Percentiles rank a stretch among this genome's conserved stretches.
Evolutionary conservation across 2,113 vertebrate species (phyloP).

Genomic region (Chionis minor): DNA sequence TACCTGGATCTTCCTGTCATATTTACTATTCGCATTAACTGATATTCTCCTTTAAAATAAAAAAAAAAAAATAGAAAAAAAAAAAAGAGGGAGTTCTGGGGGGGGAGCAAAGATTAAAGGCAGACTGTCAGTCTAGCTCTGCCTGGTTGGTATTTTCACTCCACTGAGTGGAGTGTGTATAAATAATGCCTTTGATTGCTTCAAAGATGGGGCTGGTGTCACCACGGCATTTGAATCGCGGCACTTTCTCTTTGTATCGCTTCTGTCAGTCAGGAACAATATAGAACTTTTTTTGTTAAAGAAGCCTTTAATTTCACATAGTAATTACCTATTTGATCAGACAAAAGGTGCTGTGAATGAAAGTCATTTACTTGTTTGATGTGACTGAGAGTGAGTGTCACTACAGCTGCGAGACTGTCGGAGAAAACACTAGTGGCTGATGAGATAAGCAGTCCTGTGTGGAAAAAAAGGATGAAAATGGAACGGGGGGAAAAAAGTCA

Average conservation of each 20-base stretch:
- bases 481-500: background rate
- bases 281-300: slow-evolving; percentile 67
- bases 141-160: slow-evolving; percentile 47
- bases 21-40: slow-evolving; percentile 24
- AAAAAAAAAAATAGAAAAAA: background rate
- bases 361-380: slow-evolving; percentile 69
- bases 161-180: slow-evolving; percentile 1
- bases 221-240: background rate
- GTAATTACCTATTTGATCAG: slow-evolving; percentile 77
- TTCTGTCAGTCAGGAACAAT: slow-evolving; percentile 68
- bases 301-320: slow-evolving; percentile 68
- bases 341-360: slow-evolving; percentile 70
- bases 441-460: slow-evolving; percentile 38
- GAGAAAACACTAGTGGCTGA: slow-evolving; percentile 51
- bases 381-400: slow-evolving; percentile 52
- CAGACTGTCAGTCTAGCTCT: slow-evolving; percentile 63
- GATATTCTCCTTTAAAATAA: background rate
- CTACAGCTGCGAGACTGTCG: slow-evolving; percentile 65
- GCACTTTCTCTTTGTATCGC: slow-evolving; percentile 54
- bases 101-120: slow-evolving; percentile 54
- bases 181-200: slow-evolving; percentile 70
- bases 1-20: background rate
- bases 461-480: background rate
- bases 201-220: slow-evolving; percentile 53
- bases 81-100: background rate